Evolutionary conservation across 2,113 vertebrate genomes (phyloP).

Genomic region (Cyprinus carpio): DNA sequence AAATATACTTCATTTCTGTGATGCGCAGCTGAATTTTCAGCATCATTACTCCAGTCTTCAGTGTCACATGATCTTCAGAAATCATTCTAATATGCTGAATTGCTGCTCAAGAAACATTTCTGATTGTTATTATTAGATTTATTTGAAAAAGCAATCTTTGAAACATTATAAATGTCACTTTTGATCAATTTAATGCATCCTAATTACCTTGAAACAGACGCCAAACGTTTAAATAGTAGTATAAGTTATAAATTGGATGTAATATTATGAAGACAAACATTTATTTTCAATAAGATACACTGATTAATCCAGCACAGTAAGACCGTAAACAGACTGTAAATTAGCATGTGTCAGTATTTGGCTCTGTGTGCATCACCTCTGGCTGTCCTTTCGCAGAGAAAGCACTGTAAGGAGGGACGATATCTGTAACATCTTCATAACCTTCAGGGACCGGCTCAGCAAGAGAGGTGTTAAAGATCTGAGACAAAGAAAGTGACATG

Average conservation of each 20-base stretch:
- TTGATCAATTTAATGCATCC: not conserved
- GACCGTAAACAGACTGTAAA: not conserved
- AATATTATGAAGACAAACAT: not conserved
- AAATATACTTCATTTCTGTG: too few relatives aligned
- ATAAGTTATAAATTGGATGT: too few relatives aligned
- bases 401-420: slow-evolving; percentile 90
- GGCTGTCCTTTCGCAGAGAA: slow-evolving; percentile 86
- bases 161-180: not conserved
- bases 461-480: slow-evolving; percentile 88
- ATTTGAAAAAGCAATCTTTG: too few relatives aligned
- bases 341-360: not conserved
- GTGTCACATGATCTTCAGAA: not conserved
- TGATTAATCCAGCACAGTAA: not conserved
- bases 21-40: not conserved
- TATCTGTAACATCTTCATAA: slow-evolving; percentile 83
- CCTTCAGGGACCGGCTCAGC: slow-evolving; percentile 82
- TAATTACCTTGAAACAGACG: not conserved
- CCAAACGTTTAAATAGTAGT: too few relatives aligned
- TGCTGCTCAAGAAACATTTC: too few relatives aligned
- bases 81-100: too few relatives aligned
- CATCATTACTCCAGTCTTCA: not conserved
- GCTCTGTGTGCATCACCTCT: slow-evolving; percentile 75
- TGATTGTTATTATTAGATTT: too few relatives aligned
- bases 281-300: not conserved
- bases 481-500: slow-evolving; percentile 16